Base-by-base conservation (phyloP, 2,888 invertebrate species). In the Amblyjoppa proteus region DNA sequence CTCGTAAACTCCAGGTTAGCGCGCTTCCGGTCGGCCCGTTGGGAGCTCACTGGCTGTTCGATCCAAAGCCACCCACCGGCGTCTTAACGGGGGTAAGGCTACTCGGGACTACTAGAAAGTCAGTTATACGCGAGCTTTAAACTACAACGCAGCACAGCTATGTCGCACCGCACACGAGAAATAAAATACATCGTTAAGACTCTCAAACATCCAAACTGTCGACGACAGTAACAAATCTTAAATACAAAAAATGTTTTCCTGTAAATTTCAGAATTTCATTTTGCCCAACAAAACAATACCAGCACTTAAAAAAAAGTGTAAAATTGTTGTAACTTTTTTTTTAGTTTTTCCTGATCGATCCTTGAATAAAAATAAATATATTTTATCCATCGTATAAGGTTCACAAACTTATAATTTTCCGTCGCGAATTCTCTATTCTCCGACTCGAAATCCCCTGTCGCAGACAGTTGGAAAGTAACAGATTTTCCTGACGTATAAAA, bases 1-100 rank as follows among this genome's bases (percentile, higher is more conserved):
- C 71, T 79, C 79, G 79, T 79, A 79, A 79, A 79, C 71, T 56
- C 68, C 51, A 58, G 49, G 71, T 51, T 71, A 58, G 61, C 41
- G 28, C 58, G 64, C 25, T 71, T 79, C 71, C 61, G 61, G 49
- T 61, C 49, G 13, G 28, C 31, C 34, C 34, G 51, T 38, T 28
- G 41, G 58, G 41, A 34, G n/a, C n/a, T 34, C 58, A 34, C 13
- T 71, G 13, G 71, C 31, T 61, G 51, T 64, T 64, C 49, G 70
- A 51, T 49, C 70, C 51, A 34, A 45, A 61, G 7, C 45, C 25
- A 71, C 38, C 41, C 68, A 41, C 28, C 38, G 5, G 28, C 28
- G 45, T 61, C 61, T 56, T 31, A 61, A 61, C 73, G 11, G 20
- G 20, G n/a, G 7, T 56, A 11, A n/a, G 13, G 25, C 56, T 41